These are phyloP conservation scores for Teleogryllus occipitalis DNA, from an alignment of 1,140 invertebrate genomes.

Conservation along the genomic window DNA sequence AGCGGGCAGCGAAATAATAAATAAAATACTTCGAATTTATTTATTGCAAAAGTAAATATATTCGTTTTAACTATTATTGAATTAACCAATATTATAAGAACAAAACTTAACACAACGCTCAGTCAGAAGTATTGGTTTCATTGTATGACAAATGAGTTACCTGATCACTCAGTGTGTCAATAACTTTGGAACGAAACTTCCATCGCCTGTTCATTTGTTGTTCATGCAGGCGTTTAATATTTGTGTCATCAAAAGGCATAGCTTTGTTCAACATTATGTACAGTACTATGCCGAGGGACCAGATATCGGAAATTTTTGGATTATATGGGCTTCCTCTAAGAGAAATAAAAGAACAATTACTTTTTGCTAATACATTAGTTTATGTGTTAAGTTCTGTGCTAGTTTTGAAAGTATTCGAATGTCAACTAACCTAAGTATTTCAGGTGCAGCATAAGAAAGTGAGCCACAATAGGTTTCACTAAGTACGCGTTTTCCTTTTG, in stretches of 20 bases:
- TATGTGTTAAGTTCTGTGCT: background rate
- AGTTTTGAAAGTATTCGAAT: background rate
- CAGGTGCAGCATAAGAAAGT: conserved; percentile 60
- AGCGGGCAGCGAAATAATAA: too few species aligned
- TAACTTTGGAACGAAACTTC: conserved; percentile 53
- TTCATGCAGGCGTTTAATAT: conserved; percentile 59
- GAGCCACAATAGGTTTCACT: conserved; percentile 66
- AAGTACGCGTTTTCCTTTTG: conserved; percentile 41
- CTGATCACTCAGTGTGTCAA: conserved; percentile 39
- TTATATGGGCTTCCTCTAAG: conserved; percentile 50
- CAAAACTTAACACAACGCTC: too few species aligned
- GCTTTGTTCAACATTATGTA: conserved; percentile 67
- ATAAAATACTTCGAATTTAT: too few species aligned
- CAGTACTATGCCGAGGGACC: conserved; percentile 55
- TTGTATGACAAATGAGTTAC: conserved; percentile 14
- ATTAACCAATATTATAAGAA: too few species aligned
- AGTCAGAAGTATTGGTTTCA: background rate
- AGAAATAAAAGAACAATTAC: background rate
- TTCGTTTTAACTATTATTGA: too few species aligned
- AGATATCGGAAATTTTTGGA: conserved; percentile 54
- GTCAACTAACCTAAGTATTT: conserved; percentile 41
- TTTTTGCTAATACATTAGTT: too few species aligned
- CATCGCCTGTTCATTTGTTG: conserved; percentile 55
- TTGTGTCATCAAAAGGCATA: conserved; percentile 73
- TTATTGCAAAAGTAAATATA: too few species aligned